Percentiles rank a stretch among this genome's conserved stretches.
Evolutionary conservation across 2,888 invertebrate genomes (phyloP).

Genomic region (Onthophagus sagittarius): DNA sequence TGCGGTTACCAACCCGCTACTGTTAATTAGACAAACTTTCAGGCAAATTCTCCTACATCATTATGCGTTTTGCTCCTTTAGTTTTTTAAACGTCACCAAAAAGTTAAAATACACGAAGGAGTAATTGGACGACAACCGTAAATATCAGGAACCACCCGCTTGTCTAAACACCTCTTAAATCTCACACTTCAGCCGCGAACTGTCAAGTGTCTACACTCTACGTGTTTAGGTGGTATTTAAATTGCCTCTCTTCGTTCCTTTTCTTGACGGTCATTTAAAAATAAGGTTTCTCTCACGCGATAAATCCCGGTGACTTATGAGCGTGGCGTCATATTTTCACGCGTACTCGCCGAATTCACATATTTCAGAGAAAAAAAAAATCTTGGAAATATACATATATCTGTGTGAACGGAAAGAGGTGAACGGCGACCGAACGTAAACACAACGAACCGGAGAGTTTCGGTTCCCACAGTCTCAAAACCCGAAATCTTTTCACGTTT

Average conservation of each 20-base stretch:
- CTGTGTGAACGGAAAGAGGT: conserved; percentile 14
- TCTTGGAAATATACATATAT: not conserved
- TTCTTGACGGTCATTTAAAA: conserved; percentile 5
- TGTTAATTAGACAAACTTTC: not conserved
- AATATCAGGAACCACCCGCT: conserved; percentile 15
- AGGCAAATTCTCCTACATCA: not conserved
- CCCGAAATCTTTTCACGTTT: conserved; percentile 6
- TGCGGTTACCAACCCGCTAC: not conserved
- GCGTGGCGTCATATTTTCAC: not conserved
- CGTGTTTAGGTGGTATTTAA: conserved; percentile 3
- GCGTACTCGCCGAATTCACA: not conserved
- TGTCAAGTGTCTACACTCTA: not conserved
- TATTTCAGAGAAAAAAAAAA: not conserved
- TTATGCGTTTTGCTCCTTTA: not conserved
- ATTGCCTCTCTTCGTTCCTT: not conserved
- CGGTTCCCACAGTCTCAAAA: conserved; percentile 13
- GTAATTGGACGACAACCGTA: conserved; percentile 10
- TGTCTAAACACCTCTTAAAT: conserved; percentile 17
- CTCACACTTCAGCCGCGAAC: not conserved
- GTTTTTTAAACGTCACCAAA: not conserved
- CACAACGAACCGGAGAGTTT: conserved; percentile 5
- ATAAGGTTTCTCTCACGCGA: conserved; percentile 1
- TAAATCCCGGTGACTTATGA: conserved; percentile 9
- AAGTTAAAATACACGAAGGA: not conserved
- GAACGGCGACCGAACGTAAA: conserved; percentile 17